A percentile compares a stretch with the other conserved stretches of the same genome.
phyloP scores from a whole-genome alignment of 1,140 invertebrate genomes.

The Heliconius congener region DNA sequence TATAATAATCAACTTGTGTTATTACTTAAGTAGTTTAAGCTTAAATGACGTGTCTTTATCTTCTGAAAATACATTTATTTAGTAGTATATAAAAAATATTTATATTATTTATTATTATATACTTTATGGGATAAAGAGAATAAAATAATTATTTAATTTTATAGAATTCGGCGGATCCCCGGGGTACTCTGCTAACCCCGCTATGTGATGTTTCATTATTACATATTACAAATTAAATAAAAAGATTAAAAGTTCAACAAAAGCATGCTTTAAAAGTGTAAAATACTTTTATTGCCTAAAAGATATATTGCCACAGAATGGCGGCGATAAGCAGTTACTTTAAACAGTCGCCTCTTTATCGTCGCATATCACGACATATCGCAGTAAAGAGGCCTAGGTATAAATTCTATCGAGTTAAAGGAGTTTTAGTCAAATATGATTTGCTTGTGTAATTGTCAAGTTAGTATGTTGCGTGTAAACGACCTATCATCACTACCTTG shows the following conservation, averaged over 20 bases:
- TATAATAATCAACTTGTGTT: background rate
- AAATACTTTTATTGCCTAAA: slow-evolving; percentile 21
- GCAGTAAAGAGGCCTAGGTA: slow-evolving; percentile 59
- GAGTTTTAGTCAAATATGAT: slow-evolving; percentile 65
- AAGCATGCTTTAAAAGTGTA: background rate
- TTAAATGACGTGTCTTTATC: background rate
- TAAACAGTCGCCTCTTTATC: slow-evolving; percentile 50
- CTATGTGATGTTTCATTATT: too few relatives aligned
- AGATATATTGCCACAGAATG: slow-evolving; percentile 17
- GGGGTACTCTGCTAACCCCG: too few relatives aligned
- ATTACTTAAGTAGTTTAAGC: background rate
- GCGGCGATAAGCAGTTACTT: slow-evolving; percentile 24
- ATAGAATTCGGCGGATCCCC: too few relatives aligned
- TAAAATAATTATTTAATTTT: too few relatives aligned
- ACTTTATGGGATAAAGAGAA: too few relatives aligned
- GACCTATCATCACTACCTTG: slow-evolving; percentile 53
- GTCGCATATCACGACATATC: slow-evolving; percentile 68
- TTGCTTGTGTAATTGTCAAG: slow-evolving; percentile 70
- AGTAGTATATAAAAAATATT: too few relatives aligned
- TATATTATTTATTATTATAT: too few relatives aligned
- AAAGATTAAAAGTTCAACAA: background rate
- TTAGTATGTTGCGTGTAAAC: slow-evolving; percentile 59
- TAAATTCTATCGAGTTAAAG: slow-evolving; percentile 52
- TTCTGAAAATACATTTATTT: background rate
- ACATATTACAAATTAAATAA: background rate